phyloP scores from a whole-genome alignment of 2,113 vertebrate species.

The Monarcha castaneiventris region DNA sequence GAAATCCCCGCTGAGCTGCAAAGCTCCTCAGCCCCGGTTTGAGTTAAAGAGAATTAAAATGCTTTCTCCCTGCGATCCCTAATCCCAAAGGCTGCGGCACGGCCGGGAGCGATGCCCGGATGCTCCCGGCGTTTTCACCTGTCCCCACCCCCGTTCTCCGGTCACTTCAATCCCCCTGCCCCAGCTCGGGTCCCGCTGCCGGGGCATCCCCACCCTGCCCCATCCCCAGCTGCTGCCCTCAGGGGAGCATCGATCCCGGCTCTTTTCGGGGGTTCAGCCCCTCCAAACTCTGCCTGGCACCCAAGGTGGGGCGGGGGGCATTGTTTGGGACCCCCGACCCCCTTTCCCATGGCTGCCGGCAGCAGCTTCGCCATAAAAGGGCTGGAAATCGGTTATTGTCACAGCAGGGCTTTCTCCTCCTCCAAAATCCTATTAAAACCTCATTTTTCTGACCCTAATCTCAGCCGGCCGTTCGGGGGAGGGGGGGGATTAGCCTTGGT shows the following conservation, averaged over 20 bases:
- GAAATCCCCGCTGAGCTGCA: slow-evolving; percentile 27
- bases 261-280: not conserved
- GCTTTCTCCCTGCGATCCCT: not conserved
- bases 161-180: not conserved
- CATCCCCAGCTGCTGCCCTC: not conserved
- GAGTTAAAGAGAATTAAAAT: slow-evolving; percentile 53
- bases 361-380: not conserved
- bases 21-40: slow-evolving; percentile 17
- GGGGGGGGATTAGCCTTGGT: not conserved
- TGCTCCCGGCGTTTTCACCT: fast-evolving
- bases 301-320: fast-evolving
- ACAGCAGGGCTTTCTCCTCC: slow-evolving; percentile 13
- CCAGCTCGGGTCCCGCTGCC: fast-evolving
- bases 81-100: not conserved
- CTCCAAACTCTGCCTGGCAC: not conserved
- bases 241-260: fast-evolving
- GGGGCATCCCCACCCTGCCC: not conserved
- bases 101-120: not conserved
- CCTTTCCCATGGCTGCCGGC: not conserved
- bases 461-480: not conserved
- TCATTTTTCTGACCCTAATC: slow-evolving; percentile 66
- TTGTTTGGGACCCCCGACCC: fast-evolving
- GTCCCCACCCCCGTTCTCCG: not conserved
- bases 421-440: slow-evolving; percentile 39
- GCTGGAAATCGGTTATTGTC: not conserved